Base-by-base conservation (phyloP, 2,888 invertebrate species). In the Netelia fuscicornis region DNA sequence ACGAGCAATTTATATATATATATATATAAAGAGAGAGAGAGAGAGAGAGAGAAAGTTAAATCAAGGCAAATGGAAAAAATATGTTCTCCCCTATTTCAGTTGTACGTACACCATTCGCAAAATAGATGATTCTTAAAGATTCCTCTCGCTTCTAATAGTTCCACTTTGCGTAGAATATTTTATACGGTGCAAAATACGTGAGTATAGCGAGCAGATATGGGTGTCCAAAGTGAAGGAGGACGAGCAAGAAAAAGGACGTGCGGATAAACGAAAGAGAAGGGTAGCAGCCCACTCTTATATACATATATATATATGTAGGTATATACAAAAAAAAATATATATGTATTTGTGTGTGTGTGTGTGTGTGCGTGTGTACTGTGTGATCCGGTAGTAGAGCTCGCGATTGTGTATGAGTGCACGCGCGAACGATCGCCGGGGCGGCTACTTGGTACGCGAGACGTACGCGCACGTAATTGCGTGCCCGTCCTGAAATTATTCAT, bases 401-500 rank as follows among this genome's bases (percentile, higher is more conserved):
- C 10, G 77, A 65, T 71, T 78, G 81, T 52, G 74, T 74, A 81
- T 81, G 83, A 85, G 82, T 79, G 78, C 81, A 88, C 80, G 81
- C 77, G 86, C 81, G 86, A 86, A 85, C 84, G 87, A 83, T 89
- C 90, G 88, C 88, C 88, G 89, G 90, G 88, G 88, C 89, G 90
- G 92, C 93, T 93, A 93, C 93, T 93, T 93, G 92, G 93, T 93
- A 93, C 93, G 93, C 93, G 92, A 92, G 92, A 92, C 92, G 92
- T 93, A 93, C 91, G 92, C 92, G 91, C 91, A 90, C 91, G 92
- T 93, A 93, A 93, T 93, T 93, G 92, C 93, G 92, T 92, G 92
- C 91, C 92, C 90, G 92, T 93, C 91, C 92, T 93, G 92, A 93
- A 93, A 93, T 93, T 93, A 93, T 93, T 93, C 93, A 93, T 93